These are phyloP conservation scores for Tholera decimalis DNA, from an alignment of 2,888 invertebrate genomes.

Conservation along the genomic window DNA sequence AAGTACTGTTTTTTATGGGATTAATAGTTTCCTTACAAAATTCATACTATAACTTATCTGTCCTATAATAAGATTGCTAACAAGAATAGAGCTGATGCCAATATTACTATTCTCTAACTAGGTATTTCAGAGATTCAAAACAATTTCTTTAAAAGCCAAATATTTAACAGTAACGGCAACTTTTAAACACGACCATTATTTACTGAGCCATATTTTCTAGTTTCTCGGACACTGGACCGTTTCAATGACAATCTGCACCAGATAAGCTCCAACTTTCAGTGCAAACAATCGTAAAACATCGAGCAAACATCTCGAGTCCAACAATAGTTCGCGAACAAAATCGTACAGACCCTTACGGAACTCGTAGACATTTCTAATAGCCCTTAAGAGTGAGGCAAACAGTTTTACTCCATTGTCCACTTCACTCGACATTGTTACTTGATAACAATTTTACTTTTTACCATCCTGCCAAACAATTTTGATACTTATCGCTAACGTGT, in stretches of 20 bases:
- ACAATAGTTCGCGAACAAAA: slow-evolving; percentile 71
- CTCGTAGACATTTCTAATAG: slow-evolving; percentile 88
- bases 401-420: slow-evolving; percentile 88
- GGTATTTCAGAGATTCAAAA: no score
- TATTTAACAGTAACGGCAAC: not conserved
- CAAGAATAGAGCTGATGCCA: no score
- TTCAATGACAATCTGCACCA: slow-evolving; percentile 39
- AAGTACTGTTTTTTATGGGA: no score
- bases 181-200: slow-evolving; percentile 12
- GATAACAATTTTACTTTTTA: slow-evolving; percentile 66
- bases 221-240: slow-evolving; percentile 30
- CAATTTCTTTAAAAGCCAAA: no score
- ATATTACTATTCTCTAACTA: no score
- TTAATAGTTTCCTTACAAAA: no score
- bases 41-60: no score
- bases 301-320: slow-evolving; percentile 64
- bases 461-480: slow-evolving; percentile 57
- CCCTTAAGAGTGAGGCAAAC: slow-evolving; percentile 88
- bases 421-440: slow-evolving; percentile 82
- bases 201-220: slow-evolving; percentile 33
- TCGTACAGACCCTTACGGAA: slow-evolving; percentile 72
- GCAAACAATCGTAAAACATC: slow-evolving; percentile 62
- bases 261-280: slow-evolving; percentile 60
- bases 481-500: slow-evolving; percentile 37
- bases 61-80: no score